Percentiles rank a stretch among this genome's conserved stretches.
Evolutionary conservation across 2,797 vertebrate species (phyloP).

Genomic region (Euthynnus affinis): DNA sequence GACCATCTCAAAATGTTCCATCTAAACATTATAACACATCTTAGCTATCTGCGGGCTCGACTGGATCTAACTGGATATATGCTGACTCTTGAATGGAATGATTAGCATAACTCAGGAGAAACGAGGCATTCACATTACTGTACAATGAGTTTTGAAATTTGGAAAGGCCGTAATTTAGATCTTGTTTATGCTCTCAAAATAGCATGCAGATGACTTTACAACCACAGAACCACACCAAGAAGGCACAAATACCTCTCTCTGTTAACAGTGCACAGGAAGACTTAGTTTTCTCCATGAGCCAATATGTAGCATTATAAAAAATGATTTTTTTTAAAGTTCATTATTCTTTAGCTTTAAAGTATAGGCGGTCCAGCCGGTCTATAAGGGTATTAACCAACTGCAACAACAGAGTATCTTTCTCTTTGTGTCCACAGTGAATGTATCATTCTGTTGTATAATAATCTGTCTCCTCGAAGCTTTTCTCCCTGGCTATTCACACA

Average conservation of each 20-base stretch:
- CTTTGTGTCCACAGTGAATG: constrained; percentile 35
- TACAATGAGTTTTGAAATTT: constrained; percentile 40
- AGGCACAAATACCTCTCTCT: constrained; percentile 21
- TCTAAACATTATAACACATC: constrained; percentile 34
- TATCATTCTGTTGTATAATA: constrained; percentile 36
- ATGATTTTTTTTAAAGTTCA: neutral
- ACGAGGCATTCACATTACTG: constrained; percentile 38
- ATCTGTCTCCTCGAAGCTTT: constrained; percentile 42
- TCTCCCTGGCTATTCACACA: constrained; percentile 28
- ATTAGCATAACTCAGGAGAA: constrained; percentile 48
- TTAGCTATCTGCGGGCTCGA: constrained; percentile 45
- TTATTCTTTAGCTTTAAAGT: constrained; percentile 15
- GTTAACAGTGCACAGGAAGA: constrained; percentile 7
- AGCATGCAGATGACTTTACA: constrained; percentile 37
- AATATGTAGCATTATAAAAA: too few species aligned
- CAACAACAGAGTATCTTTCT: constrained; percentile 32
- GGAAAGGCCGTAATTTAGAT: constrained; percentile 43
- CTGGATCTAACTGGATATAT: constrained; percentile 32
- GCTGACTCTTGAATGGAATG: constrained; percentile 26
- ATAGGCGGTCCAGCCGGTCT: constrained; percentile 11
- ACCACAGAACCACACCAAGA: constrained; percentile 25
- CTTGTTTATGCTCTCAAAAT: constrained; percentile 56
- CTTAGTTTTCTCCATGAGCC: neutral
- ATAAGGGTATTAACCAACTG: constrained; percentile 15
- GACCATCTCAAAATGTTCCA: constrained; percentile 45